Evolutionary conservation across 2,113 vertebrate species (phyloP), one percentile per base, ranked within the genome.

Genomic region (Pavo muticus): DNA sequence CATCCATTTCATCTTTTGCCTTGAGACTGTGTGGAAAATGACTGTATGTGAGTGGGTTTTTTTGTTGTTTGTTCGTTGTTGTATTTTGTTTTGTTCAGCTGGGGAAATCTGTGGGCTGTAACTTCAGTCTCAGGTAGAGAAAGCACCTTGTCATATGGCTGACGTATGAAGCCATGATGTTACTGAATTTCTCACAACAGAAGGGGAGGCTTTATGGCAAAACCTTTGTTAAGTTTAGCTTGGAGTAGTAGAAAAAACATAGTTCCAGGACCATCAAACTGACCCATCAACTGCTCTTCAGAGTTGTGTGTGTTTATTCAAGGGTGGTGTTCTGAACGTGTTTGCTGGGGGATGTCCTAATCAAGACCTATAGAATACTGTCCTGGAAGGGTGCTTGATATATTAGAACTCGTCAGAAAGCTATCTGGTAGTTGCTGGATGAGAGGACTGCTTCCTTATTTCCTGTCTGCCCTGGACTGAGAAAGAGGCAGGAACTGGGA

Each of bases 121-220:
- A 70, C 39, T 40, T 67, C 18, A 21, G 4, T 68, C 52, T 18
- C 35, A 40, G 39, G 27, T 78, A 69, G 47, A 65, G 61, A 61
- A 87, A 78, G 30, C n/a, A 78, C 29, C 23, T 65, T 92, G 73
- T 79, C 11, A 3, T 69, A 1, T n/a, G 30, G 61, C 29, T 37
- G 67, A 14, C 32, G 1, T 77, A 23, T 35, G 91, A 84, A 87
- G 48, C 72, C 0, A 0, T 47, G 44, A 3, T 59, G 27, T 44
- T 82, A 6, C 40, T 82, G 67, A 18, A 35, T 91, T 95, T 87
- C 39, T 39, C 37, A 63, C n/a, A 75, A 39, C 57, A 79, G 65
- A 79, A 94, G 67, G n/a, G 39, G 42, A 69, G 6, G 11, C 47
- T 78, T 93, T 70, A 45, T 84, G 69, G 48, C 9, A 23, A 84